These are phyloP conservation scores for Schizaphis graminum DNA, from an alignment of 2,888 invertebrate genomes.

Conservation along the genomic window DNA sequence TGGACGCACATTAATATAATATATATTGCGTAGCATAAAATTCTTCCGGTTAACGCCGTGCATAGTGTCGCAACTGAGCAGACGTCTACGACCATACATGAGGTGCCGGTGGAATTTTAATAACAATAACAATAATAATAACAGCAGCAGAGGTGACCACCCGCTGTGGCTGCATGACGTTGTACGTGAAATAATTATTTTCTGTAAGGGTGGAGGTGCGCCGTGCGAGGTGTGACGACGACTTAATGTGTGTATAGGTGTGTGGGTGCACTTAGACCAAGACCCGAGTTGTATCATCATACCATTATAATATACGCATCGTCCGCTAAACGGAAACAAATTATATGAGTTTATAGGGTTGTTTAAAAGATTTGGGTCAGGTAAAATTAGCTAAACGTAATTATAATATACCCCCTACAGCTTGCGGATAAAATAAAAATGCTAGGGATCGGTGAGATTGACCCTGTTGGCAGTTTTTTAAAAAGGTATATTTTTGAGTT, in stretches of 20 bases:
- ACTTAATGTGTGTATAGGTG: not conserved
- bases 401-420: not conserved
- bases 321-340: not conserved
- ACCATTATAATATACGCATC: not conserved
- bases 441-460: not conserved
- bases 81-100: not conserved
- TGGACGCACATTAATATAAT: not conserved
- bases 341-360: not conserved
- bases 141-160: not conserved
- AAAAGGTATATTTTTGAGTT: not conserved
- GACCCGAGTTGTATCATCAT: not conserved
- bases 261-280: not conserved
- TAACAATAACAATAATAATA: not conserved
- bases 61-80: no score
- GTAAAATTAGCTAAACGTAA: not conserved
- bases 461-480: not conserved
- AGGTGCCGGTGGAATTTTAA: constrained; percentile 33
- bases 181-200: constrained; percentile 28
- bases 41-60: constrained; percentile 24
- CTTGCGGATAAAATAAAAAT: not conserved
- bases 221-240: not conserved
- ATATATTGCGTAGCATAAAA: not conserved
- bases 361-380: not conserved
- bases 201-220: not conserved
- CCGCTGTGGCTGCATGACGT: not conserved